Conservation (phyloP, 2,113 vertebrate genomes). For the Merops nubicus region DNA sequence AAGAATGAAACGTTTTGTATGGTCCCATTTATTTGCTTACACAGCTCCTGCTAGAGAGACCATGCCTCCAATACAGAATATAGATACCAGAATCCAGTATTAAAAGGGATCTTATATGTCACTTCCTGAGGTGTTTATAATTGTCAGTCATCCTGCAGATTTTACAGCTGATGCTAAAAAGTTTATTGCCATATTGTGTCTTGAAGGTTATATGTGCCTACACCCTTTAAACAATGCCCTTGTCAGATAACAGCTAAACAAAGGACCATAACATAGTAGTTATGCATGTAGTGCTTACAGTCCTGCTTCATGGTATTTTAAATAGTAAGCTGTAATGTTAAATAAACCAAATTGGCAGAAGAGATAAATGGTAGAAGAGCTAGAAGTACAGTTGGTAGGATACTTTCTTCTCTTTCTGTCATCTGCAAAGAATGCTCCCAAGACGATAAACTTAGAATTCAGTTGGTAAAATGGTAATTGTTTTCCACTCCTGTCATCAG, state of each 20-base stretch:
- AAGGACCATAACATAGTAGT: neutral
- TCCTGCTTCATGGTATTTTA: neutral
- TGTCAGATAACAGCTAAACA: neutral
- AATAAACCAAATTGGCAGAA: slow-evolving; percentile 4
- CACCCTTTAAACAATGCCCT: neutral
- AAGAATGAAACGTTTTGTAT: neutral
- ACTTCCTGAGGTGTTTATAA: neutral
- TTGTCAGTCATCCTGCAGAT: neutral
- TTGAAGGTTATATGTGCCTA: neutral
- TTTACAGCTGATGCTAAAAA: neutral
- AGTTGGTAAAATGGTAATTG: slow-evolving; percentile 3
- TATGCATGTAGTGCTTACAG: neutral
- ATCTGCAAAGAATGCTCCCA: slow-evolving; percentile 31
- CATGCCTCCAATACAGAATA: neutral
- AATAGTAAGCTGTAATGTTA: neutral
- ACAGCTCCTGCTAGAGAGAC: neutral
- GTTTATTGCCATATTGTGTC: neutral
- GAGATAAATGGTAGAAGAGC: neutral
- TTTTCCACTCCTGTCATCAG: slow-evolving; percentile 29
- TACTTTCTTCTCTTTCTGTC: slow-evolving; percentile 22
- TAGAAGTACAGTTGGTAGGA: neutral
- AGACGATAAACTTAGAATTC: neutral
- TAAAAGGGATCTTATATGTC: neutral
- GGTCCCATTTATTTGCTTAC: neutral
- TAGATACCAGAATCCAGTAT: neutral